Percentiles rank a stretch among this genome's conserved stretches.
Conservation (phyloP, 30 jellyfish, hydroid and myxozoan species). For the Calvadosia cruxmelitensis region DNA sequence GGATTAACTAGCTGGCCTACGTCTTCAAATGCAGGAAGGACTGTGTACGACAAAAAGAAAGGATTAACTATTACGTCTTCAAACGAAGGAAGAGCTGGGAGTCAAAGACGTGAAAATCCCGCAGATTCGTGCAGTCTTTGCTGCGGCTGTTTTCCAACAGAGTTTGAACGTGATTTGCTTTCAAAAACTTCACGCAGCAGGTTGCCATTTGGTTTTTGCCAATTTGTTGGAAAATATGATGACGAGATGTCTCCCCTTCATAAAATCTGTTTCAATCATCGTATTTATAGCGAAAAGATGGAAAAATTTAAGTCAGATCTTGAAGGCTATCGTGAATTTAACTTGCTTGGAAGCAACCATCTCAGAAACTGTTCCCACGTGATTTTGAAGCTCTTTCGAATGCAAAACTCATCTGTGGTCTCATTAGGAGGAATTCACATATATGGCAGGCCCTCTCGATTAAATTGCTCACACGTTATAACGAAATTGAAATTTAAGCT, state of each 20-base stretch:
- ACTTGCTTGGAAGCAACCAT: not conserved
- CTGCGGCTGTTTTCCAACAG: not conserved
- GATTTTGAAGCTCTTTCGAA: not conserved
- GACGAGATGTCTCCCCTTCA: not conserved
- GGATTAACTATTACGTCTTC: too few species aligned
- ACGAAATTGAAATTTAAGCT: not conserved
- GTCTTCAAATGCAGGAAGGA: not conserved
- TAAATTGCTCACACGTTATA: not conserved
- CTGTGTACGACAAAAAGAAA: not conserved
- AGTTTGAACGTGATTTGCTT: not conserved
- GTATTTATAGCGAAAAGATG: too few species aligned
- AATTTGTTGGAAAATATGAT: too few species aligned
- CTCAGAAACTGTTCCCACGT: not conserved
- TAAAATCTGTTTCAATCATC: too few species aligned
- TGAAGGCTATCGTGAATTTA: not conserved
- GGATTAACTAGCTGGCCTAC: not conserved
- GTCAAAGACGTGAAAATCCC: too few species aligned
- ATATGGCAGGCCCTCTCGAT: not conserved
- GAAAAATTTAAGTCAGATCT: not conserved
- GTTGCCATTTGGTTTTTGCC: not conserved
- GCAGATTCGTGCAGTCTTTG: not conserved
- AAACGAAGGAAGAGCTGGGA: too few species aligned
- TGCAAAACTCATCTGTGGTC: not conserved
- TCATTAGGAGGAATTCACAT: not conserved
- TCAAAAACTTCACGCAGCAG: not conserved